Base-by-base conservation (phyloP, 2,113 vertebrate species). In the Gallinago media region DNA sequence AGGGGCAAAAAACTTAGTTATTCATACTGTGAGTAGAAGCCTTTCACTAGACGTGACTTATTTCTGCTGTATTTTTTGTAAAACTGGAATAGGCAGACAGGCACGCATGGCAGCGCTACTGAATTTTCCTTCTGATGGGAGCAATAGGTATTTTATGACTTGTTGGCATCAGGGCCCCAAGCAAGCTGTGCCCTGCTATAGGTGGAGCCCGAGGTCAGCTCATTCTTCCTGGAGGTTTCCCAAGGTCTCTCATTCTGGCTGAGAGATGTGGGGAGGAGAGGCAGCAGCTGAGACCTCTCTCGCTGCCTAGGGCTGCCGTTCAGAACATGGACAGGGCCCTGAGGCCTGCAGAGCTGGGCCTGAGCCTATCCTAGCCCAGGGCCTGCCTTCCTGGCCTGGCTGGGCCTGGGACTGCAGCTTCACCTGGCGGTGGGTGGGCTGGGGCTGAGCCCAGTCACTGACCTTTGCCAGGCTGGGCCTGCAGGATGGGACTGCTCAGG, bases 361-460 rank as follows among this genome's bases (percentile, higher is more conserved):
- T 0, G 2, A 73, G 12, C 4, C 9, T 6, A 15, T 19, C 12
- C 20, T 44, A 34, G 4, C 20, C 25, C 6, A 3, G 5, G 26
- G 18, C 9, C 17, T 50, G 20, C 40, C 15, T 36, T 27, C 21
- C 16, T 1, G 4, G 20, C 15, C 11, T 22, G 7, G 11, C 15
- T 36, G 34, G 29, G 8, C 26, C 29, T 21, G 12, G 38, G 11
- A 22, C 32, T 21, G 26, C 16, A 21, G 42, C 8, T 15, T 21
- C 6, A 7, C 6, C 16, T 9, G 14, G 12, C 8, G 13, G 21
- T 20, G n/a, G 4, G 13, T 7, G 3, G 20, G n/a, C 20, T 29
- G 16, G 18, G 44, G 8, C 32, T 1, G 1, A 49, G 22, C 34
- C 11, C 2, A 1, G 6, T 15, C 15, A 6, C n/a, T 4, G 3